A percentile compares a stretch with the other conserved stretches of the same genome.
Conservation (phyloP, 2,797 vertebrate species). For the Argya squamiceps region DNA sequence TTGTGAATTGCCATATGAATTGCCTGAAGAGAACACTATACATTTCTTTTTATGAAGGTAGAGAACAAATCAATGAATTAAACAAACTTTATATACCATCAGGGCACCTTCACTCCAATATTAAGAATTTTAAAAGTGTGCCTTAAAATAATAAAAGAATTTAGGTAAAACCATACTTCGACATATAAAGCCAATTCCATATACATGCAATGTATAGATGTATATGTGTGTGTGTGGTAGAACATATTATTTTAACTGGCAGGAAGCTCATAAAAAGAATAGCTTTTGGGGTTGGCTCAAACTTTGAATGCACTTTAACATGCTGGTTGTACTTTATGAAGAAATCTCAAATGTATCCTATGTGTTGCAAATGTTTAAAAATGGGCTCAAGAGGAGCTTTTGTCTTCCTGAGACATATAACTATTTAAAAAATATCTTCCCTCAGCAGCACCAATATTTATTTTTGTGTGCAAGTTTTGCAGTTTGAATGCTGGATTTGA, state of each 20-base stretch:
- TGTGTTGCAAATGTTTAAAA: slow-evolving; percentile 56
- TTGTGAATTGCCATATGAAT: background rate
- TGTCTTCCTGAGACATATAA: background rate
- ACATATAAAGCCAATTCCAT: background rate
- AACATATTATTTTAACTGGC: slow-evolving; percentile 43
- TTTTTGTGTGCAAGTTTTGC: slow-evolving; percentile 23
- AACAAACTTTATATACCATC: background rate
- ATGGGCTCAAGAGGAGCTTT: slow-evolving; percentile 36
- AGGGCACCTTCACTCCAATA: background rate
- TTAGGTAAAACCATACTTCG: background rate
- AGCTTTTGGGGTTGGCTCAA: slow-evolving; percentile 14
- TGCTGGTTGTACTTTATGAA: slow-evolving; percentile 20
- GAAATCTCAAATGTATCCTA: slow-evolving; percentile 52
- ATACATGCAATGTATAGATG: background rate
- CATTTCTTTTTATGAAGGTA: background rate
- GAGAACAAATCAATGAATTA: background rate
- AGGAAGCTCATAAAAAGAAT: slow-evolving; percentile 58
- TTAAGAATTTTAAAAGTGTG: background rate
- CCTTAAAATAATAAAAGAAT: background rate
- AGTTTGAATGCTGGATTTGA: background rate
- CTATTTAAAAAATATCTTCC: slow-evolving; percentile 18
- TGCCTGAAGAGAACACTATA: background rate
- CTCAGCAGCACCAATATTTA: slow-evolving; percentile 33
- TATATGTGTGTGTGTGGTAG: background rate
- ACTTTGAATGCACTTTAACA: slow-evolving; percentile 3